Conservation (phyloP, 2,113 vertebrate species). For the Thunnus thynnus region DNA sequence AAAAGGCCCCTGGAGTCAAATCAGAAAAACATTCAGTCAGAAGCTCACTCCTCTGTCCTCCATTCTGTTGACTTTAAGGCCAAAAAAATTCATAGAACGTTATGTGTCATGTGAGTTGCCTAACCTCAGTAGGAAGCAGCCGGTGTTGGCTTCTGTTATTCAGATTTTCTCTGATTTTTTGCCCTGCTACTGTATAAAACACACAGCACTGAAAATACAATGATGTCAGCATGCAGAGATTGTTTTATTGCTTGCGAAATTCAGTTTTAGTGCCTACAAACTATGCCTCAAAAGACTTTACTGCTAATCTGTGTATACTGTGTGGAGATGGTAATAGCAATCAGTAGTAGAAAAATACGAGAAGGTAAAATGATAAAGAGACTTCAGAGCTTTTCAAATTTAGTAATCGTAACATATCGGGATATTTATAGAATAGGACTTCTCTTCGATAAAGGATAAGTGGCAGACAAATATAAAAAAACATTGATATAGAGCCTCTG, state of each 20-base stretch:
- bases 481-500: too few relatives aligned
- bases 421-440: too few relatives aligned
- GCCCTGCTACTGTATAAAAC: background rate
- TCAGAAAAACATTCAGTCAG: background rate
- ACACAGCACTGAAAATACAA: background rate
- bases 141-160: background rate
- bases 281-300: background rate
- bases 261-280: too few relatives aligned
- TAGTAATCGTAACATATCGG: too few relatives aligned
- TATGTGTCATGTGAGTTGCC: too few relatives aligned
- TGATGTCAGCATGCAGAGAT: background rate
- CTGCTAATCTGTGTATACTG: background rate
- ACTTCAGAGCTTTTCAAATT: too few relatives aligned
- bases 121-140: background rate
- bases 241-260: background rate
- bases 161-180: background rate
- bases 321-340: too few relatives aligned
- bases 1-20: slow-evolving; percentile 11
- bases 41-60: background rate
- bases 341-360: background rate
- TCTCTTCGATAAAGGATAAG: too few relatives aligned
- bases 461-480: too few relatives aligned
- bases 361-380: too few relatives aligned
- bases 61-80: background rate
- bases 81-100: background rate